These are phyloP conservation scores for Troides helena DNA, from an alignment of 2,888 invertebrate species.

Conservation along the genomic window DNA sequence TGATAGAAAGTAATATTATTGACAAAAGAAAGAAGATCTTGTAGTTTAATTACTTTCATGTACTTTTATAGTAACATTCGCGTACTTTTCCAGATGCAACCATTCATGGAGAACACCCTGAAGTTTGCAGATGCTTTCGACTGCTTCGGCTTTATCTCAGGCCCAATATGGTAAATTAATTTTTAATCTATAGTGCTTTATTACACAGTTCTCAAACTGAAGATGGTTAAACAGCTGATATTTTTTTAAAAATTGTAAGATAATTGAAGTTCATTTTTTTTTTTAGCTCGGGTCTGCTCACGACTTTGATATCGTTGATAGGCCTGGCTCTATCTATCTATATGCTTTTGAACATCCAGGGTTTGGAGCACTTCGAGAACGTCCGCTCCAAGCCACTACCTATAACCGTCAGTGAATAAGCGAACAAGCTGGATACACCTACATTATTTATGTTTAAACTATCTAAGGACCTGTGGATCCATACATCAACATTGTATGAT, in stretches of 20 bases:
- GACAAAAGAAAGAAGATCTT: too few species aligned
- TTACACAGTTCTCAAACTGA: not conserved
- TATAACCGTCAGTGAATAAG: conserved; percentile 84
- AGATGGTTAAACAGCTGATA: not conserved
- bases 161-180: conserved; percentile 87
- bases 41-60: too few species aligned
- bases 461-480: not conserved
- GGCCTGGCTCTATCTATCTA: conserved; percentile 90
- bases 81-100: conserved; percentile 70
- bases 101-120: conserved; percentile 72
- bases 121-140: conserved; percentile 90
- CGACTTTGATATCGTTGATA: conserved; percentile 86
- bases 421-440: not conserved
- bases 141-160: conserved; percentile 94
- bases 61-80: not conserved
- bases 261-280: not conserved
- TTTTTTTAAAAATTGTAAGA: not conserved
- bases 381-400: conserved; percentile 95
- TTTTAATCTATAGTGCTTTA: not conserved
- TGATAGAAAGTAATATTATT: too few species aligned
- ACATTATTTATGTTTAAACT: not conserved
- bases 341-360: conserved; percentile 95
- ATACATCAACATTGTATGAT: not conserved
- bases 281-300: conserved; percentile 88
- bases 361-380: conserved; percentile 98